phyloP scores from a whole-genome alignment of 2,113 vertebrate species.

The Sylvia atricapilla region DNA sequence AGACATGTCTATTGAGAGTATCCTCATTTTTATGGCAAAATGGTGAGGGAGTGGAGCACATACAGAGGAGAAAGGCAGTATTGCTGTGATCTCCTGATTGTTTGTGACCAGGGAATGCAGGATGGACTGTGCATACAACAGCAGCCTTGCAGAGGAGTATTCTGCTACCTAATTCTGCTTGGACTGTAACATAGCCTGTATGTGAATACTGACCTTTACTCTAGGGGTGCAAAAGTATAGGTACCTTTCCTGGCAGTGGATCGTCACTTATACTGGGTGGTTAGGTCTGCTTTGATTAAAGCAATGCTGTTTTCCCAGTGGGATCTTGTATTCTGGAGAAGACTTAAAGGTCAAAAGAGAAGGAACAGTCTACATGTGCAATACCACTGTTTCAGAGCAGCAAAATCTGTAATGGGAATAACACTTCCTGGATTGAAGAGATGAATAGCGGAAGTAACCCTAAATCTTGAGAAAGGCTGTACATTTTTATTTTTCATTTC shows the following conservation, averaged over 20 bases:
- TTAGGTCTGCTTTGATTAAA: not conserved
- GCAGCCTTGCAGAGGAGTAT: not conserved
- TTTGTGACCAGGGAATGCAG: not conserved
- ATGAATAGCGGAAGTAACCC: not conserved
- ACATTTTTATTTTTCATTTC: not conserved
- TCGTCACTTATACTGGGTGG: not conserved
- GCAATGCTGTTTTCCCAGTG: not conserved
- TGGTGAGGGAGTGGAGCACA: not conserved
- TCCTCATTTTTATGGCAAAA: not conserved
- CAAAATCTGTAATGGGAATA: not conserved
- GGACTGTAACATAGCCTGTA: not conserved
- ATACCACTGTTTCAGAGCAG: not conserved
- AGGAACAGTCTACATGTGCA: not conserved
- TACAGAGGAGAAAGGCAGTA: not conserved
- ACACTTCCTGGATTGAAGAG: not conserved
- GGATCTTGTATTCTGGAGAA: not conserved
- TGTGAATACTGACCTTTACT: not conserved
- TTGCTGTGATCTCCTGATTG: not conserved
- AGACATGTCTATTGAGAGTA: not conserved
- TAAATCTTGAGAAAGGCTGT: constrained; percentile 39
- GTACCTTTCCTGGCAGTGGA: not conserved
- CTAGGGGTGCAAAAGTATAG: not conserved
- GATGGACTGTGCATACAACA: not conserved
- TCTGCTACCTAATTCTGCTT: not conserved
- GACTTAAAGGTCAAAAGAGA: not conserved